These are phyloP conservation scores for Dasysyrphus tricinctus DNA, from an alignment of 2,888 invertebrate species.

Conservation along the genomic window DNA sequence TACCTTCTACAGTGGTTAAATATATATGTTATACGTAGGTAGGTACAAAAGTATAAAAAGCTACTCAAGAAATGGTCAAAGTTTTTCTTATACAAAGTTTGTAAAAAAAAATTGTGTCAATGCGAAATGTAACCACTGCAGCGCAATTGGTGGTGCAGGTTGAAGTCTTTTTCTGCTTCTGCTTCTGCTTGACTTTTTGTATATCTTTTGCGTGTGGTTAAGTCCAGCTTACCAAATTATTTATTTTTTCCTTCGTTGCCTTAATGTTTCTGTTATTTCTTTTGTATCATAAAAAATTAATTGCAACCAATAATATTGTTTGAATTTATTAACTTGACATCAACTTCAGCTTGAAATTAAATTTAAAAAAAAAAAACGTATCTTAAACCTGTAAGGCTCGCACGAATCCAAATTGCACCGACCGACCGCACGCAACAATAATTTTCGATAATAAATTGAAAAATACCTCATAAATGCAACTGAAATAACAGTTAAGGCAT, in stretches of 20 bases:
- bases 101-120: slow-evolving; percentile 63
- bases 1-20: slow-evolving; percentile 69
- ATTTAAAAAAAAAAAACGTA: slow-evolving; percentile 14
- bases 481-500: slow-evolving; percentile 46
- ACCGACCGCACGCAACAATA: slow-evolving; percentile 32
- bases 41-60: background rate
- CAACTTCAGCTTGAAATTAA: background rate
- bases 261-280: slow-evolving; percentile 24
- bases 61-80: slow-evolving; percentile 69
- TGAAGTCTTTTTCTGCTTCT: slow-evolving; percentile 32
- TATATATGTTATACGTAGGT: background rate
- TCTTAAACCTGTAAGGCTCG: slow-evolving; percentile 35
- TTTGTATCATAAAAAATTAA: slow-evolving; percentile 36
- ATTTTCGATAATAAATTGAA: slow-evolving; percentile 56
- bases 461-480: slow-evolving; percentile 47
- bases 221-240: slow-evolving; percentile 35
- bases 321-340: slow-evolving; percentile 72
- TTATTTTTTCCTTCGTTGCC: slow-evolving; percentile 32
- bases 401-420: slow-evolving; percentile 32
- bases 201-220: slow-evolving; percentile 53
- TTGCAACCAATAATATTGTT: slow-evolving; percentile 59
- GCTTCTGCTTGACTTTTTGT: background rate
- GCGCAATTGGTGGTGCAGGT: slow-evolving; percentile 49
- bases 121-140: slow-evolving; percentile 68
- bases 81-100: slow-evolving; percentile 49